Evolutionary conservation across 2,113 vertebrate species (phyloP).

Genomic region (Cettia cetti): DNA sequence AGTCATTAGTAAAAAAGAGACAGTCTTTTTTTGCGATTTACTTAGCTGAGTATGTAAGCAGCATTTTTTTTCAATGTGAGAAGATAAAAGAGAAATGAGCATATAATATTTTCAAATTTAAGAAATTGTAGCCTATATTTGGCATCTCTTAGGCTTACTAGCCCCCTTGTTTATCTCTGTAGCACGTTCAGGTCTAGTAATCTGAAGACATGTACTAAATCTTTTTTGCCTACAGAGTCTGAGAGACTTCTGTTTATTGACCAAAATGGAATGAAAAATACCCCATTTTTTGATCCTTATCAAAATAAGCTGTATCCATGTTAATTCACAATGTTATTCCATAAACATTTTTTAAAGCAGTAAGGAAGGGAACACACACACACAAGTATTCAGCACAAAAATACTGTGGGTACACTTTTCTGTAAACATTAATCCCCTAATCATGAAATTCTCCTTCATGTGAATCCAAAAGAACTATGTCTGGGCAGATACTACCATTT

Average conservation of each 20-base stretch:
- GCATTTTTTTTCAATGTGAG: background rate
- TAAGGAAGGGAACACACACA: background rate
- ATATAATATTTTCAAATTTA: background rate
- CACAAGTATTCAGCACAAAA: background rate
- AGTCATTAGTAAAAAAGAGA: background rate
- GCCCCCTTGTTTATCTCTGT: background rate
- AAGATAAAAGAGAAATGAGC: background rate
- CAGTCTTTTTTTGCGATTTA: background rate
- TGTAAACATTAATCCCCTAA: conserved; percentile 1
- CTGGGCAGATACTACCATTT: conserved; percentile 24
- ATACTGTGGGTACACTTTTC: background rate
- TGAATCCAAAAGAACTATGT: background rate
- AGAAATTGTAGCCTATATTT: background rate
- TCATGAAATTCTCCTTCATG: background rate
- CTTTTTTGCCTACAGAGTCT: background rate
- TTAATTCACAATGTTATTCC: conserved; percentile 2
- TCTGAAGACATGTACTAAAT: background rate
- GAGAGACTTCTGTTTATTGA: background rate
- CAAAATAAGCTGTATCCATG: background rate
- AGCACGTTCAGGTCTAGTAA: background rate
- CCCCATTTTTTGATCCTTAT: background rate
- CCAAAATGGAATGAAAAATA: background rate
- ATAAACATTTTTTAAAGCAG: background rate
- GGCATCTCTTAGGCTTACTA: background rate
- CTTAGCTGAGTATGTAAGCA: background rate